Conservation (phyloP, 2,888 invertebrate genomes). For the Drosophila putrida region DNA sequence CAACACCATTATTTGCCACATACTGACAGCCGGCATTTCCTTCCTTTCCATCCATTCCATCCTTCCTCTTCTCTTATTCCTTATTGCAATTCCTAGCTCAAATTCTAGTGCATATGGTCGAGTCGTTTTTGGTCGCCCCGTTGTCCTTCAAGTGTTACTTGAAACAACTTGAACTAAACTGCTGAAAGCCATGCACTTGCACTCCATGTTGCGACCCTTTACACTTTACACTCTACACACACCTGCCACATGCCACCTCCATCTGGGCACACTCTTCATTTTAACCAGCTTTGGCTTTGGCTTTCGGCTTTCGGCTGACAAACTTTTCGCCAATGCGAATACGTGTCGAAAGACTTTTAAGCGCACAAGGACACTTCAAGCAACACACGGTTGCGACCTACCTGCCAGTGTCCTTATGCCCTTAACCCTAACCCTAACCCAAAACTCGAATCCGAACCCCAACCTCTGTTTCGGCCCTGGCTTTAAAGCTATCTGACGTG, state of each 20-base stretch:
- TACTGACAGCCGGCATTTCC: conserved; percentile 74
- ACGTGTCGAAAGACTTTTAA: conserved; percentile 75
- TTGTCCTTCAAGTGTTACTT: conserved; percentile 73
- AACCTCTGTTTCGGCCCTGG: conserved; percentile 26
- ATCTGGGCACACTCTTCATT: conserved; percentile 49
- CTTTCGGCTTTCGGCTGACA: conserved; percentile 66
- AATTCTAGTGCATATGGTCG: conserved; percentile 53
- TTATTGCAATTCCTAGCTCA: conserved; percentile 24
- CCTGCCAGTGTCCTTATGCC: neutral
- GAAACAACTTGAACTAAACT: conserved; percentile 76
- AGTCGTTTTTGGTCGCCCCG: conserved; percentile 44
- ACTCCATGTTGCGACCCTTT: conserved; percentile 36
- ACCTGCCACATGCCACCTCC: conserved; percentile 6
- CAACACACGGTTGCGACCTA: conserved; percentile 33
- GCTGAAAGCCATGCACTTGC: conserved; percentile 74
- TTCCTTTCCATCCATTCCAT: conserved; percentile 7
- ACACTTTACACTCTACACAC: neutral
- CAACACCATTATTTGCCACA: conserved; percentile 80
- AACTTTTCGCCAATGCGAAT: conserved; percentile 65
- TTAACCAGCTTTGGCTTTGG: conserved; percentile 68
- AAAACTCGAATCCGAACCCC: neutral
- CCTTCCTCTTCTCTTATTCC: neutral
- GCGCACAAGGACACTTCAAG: conserved; percentile 73
- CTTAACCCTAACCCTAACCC: neutral
- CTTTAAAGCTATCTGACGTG: conserved; percentile 56